Conservation (phyloP, 2,113 vertebrate species). For the Anarhynchus alexandrinus region DNA sequence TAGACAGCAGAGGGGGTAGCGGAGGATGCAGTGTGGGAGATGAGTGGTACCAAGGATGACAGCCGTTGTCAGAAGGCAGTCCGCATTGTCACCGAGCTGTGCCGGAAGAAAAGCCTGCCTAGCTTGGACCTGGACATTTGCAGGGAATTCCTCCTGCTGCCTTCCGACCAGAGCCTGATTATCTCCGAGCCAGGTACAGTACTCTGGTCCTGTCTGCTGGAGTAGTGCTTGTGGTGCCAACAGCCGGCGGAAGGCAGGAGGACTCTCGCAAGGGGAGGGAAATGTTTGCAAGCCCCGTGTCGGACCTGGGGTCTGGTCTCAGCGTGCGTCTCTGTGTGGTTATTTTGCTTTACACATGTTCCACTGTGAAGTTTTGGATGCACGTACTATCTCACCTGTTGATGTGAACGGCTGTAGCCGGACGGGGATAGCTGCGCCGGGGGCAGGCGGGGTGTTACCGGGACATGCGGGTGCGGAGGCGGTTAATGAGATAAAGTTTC, state of each 20-base stretch:
- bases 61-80: slow-evolving; percentile 67
- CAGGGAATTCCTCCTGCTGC: slow-evolving; percentile 68
- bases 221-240: rapidly evolving
- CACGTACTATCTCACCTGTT: background rate
- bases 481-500: background rate
- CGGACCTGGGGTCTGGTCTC: background rate
- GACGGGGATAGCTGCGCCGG: rapidly evolving
- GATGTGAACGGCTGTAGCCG: background rate
- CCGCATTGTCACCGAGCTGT: slow-evolving; percentile 67
- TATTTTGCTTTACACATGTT: background rate
- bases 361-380: background rate
- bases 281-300: rapidly evolving
- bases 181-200: slow-evolving; percentile 73
- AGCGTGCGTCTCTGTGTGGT: rapidly evolving
- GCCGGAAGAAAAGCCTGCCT: slow-evolving; percentile 63
- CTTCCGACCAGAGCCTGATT: slow-evolving; percentile 64
- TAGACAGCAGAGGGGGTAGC: background rate
- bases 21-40: slow-evolving; percentile 67
- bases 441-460: rapidly evolving
- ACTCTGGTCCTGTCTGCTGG: background rate
- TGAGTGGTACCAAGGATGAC: slow-evolving; percentile 62
- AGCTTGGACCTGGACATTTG: slow-evolving; percentile 68
- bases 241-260: background rate
- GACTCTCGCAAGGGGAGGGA: background rate
- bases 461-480: background rate